phyloP scores from a whole-genome alignment of 1,140 invertebrate genomes.

The Drosophila obscura region DNA sequence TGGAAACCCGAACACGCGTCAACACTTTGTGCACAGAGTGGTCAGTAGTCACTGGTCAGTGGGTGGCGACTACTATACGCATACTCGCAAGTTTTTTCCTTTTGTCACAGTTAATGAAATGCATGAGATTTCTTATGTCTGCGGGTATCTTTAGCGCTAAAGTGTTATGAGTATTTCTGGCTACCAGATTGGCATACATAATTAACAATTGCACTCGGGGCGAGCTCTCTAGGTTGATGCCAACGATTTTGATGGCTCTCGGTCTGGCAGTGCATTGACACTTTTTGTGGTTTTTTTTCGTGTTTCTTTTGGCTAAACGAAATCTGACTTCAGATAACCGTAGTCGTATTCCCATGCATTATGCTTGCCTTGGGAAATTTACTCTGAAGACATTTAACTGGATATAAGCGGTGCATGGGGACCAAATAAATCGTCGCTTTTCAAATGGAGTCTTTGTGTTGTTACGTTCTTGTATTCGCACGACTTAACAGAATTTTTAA shows the following conservation, averaged over 20 bases:
- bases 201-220: slow-evolving; percentile 70
- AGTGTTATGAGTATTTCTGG: slow-evolving; percentile 71
- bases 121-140: slow-evolving; percentile 52
- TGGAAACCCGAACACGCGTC: slow-evolving; percentile 78
- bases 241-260: slow-evolving; percentile 25
- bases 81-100: slow-evolving; percentile 25
- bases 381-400: slow-evolving; percentile 16
- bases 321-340: slow-evolving; percentile 50
- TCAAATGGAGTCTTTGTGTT: neutral
- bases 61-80: slow-evolving; percentile 13
- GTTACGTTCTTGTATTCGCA: too few species aligned
- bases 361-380: slow-evolving; percentile 53
- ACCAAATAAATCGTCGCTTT: slow-evolving; percentile 19
- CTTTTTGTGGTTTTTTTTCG: slow-evolving; percentile 16
- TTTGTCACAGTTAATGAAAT: slow-evolving; percentile 55
- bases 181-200: slow-evolving; percentile 74
- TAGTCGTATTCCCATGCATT: slow-evolving; percentile 26
- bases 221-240: slow-evolving; percentile 50
- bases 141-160: slow-evolving; percentile 38
- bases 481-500: too few species aligned
- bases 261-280: slow-evolving; percentile 65
- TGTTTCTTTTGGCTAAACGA: slow-evolving; percentile 25
- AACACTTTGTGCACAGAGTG: slow-evolving; percentile 46
- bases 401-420: slow-evolving; percentile 9
- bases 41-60: slow-evolving; percentile 39